Conservation (phyloP, 2,797 vertebrate species). For the Neosalanx taihuensis region DNA sequence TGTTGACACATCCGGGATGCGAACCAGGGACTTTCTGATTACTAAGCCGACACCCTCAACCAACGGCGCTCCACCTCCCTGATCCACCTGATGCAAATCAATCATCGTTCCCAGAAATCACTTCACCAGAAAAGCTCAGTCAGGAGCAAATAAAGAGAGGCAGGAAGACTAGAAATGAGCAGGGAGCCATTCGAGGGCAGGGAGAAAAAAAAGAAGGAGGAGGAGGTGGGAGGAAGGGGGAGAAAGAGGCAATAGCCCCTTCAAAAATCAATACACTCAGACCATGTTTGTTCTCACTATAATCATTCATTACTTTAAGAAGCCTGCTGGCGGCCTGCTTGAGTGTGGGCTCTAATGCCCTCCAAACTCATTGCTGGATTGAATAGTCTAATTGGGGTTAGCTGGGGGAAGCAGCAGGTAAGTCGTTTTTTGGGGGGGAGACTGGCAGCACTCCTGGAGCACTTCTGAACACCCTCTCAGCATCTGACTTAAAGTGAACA, state of each 20-base stretch:
- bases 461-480: not conserved
- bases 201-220: not conserved
- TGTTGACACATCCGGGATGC: too few relatives aligned
- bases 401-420: constrained; percentile 10
- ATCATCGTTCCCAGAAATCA: constrained; percentile 51
- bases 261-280: constrained; percentile 51
- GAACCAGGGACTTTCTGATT: too few relatives aligned
- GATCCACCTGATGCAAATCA: constrained; percentile 44
- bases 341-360: constrained; percentile 27
- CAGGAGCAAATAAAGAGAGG: constrained; percentile 49
- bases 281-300: constrained; percentile 46
- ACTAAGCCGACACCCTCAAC: too few relatives aligned
- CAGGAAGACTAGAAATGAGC: constrained; percentile 39
- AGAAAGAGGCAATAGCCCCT: constrained; percentile 42
- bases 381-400: constrained; percentile 25
- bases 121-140: constrained; percentile 47
- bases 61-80: too few relatives aligned
- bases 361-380: constrained; percentile 33
- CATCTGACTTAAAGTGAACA: not conserved
- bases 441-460: not conserved
- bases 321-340: constrained; percentile 31
- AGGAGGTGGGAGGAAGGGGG: constrained; percentile 28
- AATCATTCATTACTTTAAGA: constrained; percentile 61
- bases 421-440: constrained; percentile 1
- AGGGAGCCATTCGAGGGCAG: not conserved